Conservation (phyloP, 2,888 invertebrate genomes). For the Ferdinandea cuprea region DNA sequence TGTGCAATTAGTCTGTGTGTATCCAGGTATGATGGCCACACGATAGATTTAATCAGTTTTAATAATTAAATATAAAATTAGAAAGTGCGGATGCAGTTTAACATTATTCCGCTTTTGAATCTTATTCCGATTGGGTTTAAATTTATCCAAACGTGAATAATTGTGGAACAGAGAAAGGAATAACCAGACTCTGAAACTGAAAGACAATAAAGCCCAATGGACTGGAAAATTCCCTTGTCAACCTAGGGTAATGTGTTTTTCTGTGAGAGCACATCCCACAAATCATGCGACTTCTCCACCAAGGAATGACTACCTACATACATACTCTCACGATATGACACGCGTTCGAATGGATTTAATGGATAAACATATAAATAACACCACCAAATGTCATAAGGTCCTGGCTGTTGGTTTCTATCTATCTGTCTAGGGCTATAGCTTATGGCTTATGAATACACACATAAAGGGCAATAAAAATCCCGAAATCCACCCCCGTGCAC, state of each 20-base stretch:
- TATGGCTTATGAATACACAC: neutral
- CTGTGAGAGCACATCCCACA: conserved; percentile 32
- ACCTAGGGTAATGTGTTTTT: conserved; percentile 6
- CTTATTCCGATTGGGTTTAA: too few species aligned
- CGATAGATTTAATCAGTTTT: neutral
- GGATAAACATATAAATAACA: conserved; percentile 59
- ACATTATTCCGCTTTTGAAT: conserved; percentile 29
- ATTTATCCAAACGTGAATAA: too few species aligned
- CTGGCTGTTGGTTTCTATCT: conserved; percentile 20
- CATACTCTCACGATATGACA: conserved; percentile 40
- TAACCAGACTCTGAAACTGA: conserved; percentile 7
- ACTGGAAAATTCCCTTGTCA: conserved; percentile 43
- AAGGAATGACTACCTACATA: neutral
- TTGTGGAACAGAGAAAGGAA: too few species aligned
- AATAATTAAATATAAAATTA: neutral
- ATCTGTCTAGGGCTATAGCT: neutral
- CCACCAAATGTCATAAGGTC: conserved; percentile 57
- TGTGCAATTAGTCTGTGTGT: conserved; percentile 7
- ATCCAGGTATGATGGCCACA: neutral
- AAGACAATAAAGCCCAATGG: conserved; percentile 50
- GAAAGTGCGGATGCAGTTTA: conserved; percentile 14
- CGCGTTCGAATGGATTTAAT: conserved; percentile 36
- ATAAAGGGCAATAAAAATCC: neutral
- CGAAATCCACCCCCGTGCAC: conserved; percentile 54
- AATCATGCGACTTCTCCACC: conserved; percentile 38